Conservation (phyloP, 2,113 vertebrate species). For the Bufo bufo region DNA sequence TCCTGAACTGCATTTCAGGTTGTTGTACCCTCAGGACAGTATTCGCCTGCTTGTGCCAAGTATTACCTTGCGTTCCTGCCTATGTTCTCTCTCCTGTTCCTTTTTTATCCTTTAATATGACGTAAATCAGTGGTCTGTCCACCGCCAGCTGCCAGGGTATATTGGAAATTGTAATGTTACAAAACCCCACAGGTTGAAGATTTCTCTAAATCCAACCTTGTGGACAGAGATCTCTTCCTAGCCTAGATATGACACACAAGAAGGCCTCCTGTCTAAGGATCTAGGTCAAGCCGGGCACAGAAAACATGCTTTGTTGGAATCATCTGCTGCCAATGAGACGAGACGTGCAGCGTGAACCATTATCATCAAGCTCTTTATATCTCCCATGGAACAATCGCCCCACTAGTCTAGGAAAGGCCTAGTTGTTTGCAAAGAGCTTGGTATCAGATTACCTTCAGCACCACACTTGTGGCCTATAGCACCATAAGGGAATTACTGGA, state of each 20-base stretch:
- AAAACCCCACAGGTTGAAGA: too few species aligned
- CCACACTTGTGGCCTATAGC: neutral
- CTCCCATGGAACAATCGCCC: neutral
- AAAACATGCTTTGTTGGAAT: neutral
- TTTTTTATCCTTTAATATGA: too few species aligned
- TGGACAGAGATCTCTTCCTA: neutral
- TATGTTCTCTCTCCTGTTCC: too few species aligned
- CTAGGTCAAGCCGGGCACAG: neutral
- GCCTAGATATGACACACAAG: neutral
- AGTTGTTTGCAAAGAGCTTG: neutral
- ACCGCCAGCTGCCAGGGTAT: too few species aligned
- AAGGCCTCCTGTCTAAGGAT: neutral
- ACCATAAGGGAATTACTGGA: conserved; percentile 21
- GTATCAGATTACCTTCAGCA: conserved; percentile 13
- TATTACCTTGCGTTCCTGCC: too few species aligned
- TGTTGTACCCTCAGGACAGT: too few species aligned
- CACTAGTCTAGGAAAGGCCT: neutral
- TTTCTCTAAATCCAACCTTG: neutral
- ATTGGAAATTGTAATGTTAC: too few species aligned
- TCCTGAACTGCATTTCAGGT: too few species aligned
- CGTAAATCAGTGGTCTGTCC: too few species aligned
- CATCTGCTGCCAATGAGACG: neutral
- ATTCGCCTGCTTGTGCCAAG: too few species aligned
- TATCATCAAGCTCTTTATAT: neutral
- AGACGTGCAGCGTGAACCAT: neutral